Evolutionary conservation across 2,888 invertebrate species (phyloP), one percentile per base, ranked within the genome.

Genomic region (Amphipoea lucens): DNA sequence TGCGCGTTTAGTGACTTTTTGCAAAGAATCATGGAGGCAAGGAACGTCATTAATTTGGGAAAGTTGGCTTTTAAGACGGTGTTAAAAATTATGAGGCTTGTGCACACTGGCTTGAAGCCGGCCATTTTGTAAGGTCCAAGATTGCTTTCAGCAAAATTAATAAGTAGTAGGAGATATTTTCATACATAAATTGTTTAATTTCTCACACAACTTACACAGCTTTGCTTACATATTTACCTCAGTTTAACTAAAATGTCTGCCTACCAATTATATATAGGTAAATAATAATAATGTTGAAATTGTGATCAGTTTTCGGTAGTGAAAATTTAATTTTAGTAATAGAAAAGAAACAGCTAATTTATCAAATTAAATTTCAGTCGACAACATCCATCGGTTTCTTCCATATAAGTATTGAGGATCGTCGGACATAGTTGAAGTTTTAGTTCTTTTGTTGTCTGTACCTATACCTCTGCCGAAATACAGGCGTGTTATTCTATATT

Each of bases 181-280:
- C 40, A 40, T 40, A 4, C 3, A 40, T 40, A 40, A 77, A 36
- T 68, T 76, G 66, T 85, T 86, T 86, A 42, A 86, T 78, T 84
- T 42, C 11, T 14, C n/a, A 6, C 29, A 63, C 36, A 51, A 36
- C 40, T 62, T 42, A 20, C 23, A 66, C 20, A 29, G 23, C 51
- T 45, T 48, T 57, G 29, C 14, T 3, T 51, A 71, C 3, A 6
- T 69, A 29, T 23, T 23, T 48, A 74, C 17, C 14, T 1, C 14
- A 40, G 4, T 40, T 48, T 70, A n/a, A 40, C 23, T 54, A n/a
- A 40, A 70, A 70, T 36, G 5, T n/a, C 5, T 54, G 9, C 14
- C 23, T 70, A n/a, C 40, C 4, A 40, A 71, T 71, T 42, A 42
- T n/a, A 6, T 54, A n/a, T 71, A 54, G 54, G 29, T 40, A 14